These are phyloP conservation scores for Taphrorychus bicolor DNA, from an alignment of 2,888 invertebrate genomes.

Conservation along the genomic window DNA sequence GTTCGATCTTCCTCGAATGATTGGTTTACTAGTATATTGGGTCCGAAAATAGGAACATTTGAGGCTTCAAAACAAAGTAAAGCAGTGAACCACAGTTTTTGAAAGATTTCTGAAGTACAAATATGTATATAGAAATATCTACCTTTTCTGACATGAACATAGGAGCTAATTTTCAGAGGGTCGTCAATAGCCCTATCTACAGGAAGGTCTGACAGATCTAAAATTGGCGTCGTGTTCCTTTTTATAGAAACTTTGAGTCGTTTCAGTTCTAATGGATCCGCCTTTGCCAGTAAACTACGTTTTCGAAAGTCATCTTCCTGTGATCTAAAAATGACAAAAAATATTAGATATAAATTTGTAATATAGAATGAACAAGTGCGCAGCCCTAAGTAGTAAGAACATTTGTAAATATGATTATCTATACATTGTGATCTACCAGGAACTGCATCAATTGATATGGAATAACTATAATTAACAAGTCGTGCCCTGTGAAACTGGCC, in stretches of 20 bases:
- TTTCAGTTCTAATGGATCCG: constrained; percentile 24
- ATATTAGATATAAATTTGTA: no score
- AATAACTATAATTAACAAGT: no score
- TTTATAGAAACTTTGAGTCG: constrained; percentile 23
- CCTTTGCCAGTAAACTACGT: constrained; percentile 30
- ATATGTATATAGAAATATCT: neutral
- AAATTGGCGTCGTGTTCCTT: neutral
- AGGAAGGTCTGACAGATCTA: constrained; percentile 15
- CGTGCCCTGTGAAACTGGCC: no score
- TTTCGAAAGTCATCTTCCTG: constrained; percentile 14
- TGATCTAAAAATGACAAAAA: constrained; percentile 8
- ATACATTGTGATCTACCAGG: no score
- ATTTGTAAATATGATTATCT: no score
- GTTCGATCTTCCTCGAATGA: constrained; percentile 15
- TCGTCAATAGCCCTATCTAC: constrained; percentile 34
- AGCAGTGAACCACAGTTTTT: no score
- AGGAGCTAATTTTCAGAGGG: constrained; percentile 24
- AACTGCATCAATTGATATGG: no score
- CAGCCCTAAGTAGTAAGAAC: no score
- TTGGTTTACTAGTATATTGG: constrained; percentile 34
- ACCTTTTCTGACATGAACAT: neutral
- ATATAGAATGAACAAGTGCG: no score
- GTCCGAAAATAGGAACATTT: constrained; percentile 25
- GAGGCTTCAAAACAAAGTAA: no score
- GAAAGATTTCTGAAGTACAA: no score